Evolutionary conservation across 1,140 invertebrate species (phyloP).

Genomic region (Drosophila micromelanica): DNA sequence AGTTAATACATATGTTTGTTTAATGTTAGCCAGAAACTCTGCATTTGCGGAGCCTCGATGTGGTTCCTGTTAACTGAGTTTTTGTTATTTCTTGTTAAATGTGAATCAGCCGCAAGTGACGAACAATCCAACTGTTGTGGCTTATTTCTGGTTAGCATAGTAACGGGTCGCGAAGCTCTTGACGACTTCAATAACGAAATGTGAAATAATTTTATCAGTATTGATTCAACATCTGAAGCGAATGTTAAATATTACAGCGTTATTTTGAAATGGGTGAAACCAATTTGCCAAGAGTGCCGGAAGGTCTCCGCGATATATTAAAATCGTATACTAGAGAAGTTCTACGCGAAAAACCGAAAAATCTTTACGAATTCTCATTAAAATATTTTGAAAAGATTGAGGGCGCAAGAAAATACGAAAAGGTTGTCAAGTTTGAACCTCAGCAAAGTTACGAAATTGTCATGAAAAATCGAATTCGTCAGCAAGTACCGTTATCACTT

Average conservation of each 20-base stretch:
- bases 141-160: conserved; percentile 58
- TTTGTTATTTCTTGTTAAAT: background rate
- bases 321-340: conserved; percentile 86
- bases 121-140: conserved; percentile 57
- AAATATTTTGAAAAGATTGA: conserved; percentile 84
- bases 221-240: conserved; percentile 63
- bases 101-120: conserved; percentile 20
- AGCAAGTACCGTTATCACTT: conserved; percentile 70
- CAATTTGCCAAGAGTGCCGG: conserved; percentile 84
- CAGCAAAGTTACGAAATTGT: conserved; percentile 64
- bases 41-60: too few relatives aligned
- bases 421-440: conserved; percentile 53
- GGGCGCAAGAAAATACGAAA: conserved; percentile 70
- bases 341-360: conserved; percentile 85
- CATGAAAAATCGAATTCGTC: conserved; percentile 56
- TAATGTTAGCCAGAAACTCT: background rate
- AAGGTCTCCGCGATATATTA: conserved; percentile 85
- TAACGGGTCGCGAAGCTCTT: conserved; percentile 37
- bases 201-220: conserved; percentile 52
- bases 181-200: conserved; percentile 40
- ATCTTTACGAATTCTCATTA: conserved; percentile 85
- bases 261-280: conserved; percentile 54
- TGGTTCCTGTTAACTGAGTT: conserved; percentile 6
- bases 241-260: conserved; percentile 22
- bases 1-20: too few relatives aligned